Evolutionary conservation across 37 sponge, comb jelly and placozoan genomes (phyloP).

Genomic region (Corticium candelabrum): DNA sequence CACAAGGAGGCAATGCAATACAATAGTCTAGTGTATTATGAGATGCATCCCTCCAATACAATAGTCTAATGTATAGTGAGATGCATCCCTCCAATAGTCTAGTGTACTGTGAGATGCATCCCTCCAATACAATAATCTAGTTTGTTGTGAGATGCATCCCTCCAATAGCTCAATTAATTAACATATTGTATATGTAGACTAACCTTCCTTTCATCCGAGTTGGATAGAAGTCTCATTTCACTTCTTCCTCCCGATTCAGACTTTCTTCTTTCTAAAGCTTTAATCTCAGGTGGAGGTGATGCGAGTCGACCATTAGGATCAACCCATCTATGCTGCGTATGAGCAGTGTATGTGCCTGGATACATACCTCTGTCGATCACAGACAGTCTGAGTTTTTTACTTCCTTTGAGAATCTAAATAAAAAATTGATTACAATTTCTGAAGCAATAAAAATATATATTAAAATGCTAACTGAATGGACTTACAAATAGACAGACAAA

Average conservation of each 20-base stretch:
- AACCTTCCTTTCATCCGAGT: slow-evolving; percentile 20
- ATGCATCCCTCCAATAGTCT: too few relatives aligned
- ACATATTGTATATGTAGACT: too few relatives aligned
- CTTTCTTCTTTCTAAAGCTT: background rate
- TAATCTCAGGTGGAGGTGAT: slow-evolving; percentile 32
- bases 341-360: slow-evolving; percentile 33
- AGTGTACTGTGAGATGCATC: too few relatives aligned
- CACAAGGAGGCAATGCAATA: background rate
- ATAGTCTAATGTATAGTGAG: too few relatives aligned
- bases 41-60: too few relatives aligned
- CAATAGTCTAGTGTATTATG: too few relatives aligned
- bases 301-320: slow-evolving; percentile 41
- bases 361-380: slow-evolving; percentile 30
- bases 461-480: too few relatives aligned
- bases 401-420: slow-evolving; percentile 26
- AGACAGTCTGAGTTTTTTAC: slow-evolving; percentile 35
- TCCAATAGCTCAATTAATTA: too few relatives aligned
- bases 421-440: background rate
- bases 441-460: too few relatives aligned
- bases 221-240: slow-evolving; percentile 9
- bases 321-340: slow-evolving; percentile 51
- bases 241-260: slow-evolving; percentile 6
- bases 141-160: too few relatives aligned
- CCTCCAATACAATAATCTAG: too few relatives aligned
- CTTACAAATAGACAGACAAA: too few relatives aligned